Conservation (phyloP, 2,888 invertebrate species). For the Athalia circularis region DNA sequence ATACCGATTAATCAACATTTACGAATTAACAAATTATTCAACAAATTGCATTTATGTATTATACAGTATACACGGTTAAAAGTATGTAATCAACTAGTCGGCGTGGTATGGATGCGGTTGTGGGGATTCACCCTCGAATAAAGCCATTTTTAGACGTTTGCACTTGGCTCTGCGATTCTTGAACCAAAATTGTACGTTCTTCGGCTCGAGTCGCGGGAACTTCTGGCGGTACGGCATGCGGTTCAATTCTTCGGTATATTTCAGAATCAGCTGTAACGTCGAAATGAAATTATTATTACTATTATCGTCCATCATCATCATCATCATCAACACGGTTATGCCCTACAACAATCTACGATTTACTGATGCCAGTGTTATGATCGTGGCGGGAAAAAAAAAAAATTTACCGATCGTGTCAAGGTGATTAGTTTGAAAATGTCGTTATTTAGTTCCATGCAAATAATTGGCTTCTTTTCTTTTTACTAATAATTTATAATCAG, state of each 20-base stretch:
- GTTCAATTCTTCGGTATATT: conserved; percentile 98
- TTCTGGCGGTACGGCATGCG: conserved; percentile 98
- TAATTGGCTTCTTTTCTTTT: background rate
- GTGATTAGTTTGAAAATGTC: background rate
- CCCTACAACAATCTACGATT: background rate
- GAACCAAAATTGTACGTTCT: conserved; percentile 99
- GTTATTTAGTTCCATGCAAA: background rate
- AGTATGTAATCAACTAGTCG: conserved; percentile 62
- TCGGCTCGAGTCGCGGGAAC: conserved; percentile 98
- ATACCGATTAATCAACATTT: conserved; percentile 53
- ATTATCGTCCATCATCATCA: background rate
- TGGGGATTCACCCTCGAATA: conserved; percentile 85
- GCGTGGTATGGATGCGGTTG: conserved; percentile 74
- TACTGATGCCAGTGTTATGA: too few relatives aligned
- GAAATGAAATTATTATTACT: background rate
- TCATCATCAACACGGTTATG: too few relatives aligned
- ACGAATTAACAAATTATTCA: conserved; percentile 52
- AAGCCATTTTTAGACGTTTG: conserved; percentile 94
- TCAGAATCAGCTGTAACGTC: conserved; percentile 86
- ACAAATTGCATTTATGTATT: conserved; percentile 42
- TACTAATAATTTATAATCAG: too few relatives aligned
- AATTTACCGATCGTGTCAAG: background rate
- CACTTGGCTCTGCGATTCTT: conserved; percentile 99
- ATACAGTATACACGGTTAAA: conserved; percentile 42
- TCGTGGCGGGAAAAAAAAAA: background rate